These are phyloP conservation scores for Cactoblastis cactorum DNA, from an alignment of 2,888 invertebrate genomes.

Conservation along the genomic window DNA sequence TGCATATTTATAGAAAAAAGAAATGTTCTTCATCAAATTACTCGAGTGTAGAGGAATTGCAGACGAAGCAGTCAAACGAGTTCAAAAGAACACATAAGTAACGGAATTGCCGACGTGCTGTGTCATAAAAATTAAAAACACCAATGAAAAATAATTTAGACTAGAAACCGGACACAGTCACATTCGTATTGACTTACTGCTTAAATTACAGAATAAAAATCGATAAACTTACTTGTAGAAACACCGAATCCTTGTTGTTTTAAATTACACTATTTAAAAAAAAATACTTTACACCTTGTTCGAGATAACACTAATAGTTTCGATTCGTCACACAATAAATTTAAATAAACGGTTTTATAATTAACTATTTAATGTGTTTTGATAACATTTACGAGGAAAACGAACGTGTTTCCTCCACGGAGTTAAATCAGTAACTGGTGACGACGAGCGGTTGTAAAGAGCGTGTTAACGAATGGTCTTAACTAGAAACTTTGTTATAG, in stretches of 20 bases:
- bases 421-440: constrained; percentile 49
- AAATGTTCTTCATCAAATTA: constrained; percentile 20
- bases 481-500: constrained; percentile 18
- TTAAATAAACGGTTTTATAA: constrained; percentile 32
- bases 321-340: constrained; percentile 34
- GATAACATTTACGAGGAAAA: constrained; percentile 27
- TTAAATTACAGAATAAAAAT: constrained; percentile 32
- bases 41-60: constrained; percentile 26
- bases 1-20: constrained; percentile 28
- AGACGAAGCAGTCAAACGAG: constrained; percentile 48
- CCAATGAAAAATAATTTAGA: constrained; percentile 12
- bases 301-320: constrained; percentile 37
- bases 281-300: constrained; percentile 14
- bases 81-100: constrained; percentile 62
- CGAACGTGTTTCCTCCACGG: constrained; percentile 34
- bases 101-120: constrained; percentile 61
- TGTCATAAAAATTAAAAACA: constrained; percentile 36
- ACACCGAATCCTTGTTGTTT: constrained; percentile 36
- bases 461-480: constrained; percentile 32
- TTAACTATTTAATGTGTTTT: constrained; percentile 37
- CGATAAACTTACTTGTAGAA: constrained; percentile 49
- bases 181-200: neutral
- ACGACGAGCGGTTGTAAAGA: constrained; percentile 45
- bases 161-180: neutral
- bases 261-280: constrained; percentile 28